Base-by-base conservation (phyloP, 2,888 invertebrate genomes). In the Magallana nippona region DNA sequence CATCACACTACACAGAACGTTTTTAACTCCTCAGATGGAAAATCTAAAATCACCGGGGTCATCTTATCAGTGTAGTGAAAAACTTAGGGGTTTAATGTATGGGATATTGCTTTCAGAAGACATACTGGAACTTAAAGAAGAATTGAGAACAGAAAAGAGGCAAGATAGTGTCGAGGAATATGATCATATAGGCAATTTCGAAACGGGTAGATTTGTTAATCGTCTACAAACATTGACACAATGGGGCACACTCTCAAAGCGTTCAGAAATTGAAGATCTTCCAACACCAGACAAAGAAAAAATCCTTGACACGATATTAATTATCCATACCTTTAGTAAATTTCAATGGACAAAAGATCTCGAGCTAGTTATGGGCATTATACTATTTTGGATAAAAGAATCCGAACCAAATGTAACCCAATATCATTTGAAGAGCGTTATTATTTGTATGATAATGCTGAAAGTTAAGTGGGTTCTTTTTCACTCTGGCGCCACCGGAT, bases 21-120 rank as follows among this genome's bases (percentile, higher is more conserved):
- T 93, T 83, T 89, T 93, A 17, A 90, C 86, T 55, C 89, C 91
- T 71, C 94, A 94, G 87, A 90, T 93, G 10, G 94, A 94, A 83
- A 82, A 91, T 55, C 80, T 90, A 44, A 87, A 83, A 0, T 80
- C 87, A 19, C 32, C 2, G 5, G 84, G 86, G 10, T 91, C 93
- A 10, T 86, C 94, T 1, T 92, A 92, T 83, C 15, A 57, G 0
- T 91, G 91, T 81, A 91, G 93, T 2, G 71, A 82, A 10, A 71
- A 83, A 1, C 84, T 94, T 44, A 88, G 94, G 19, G 84, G 87
- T 78, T 86, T 92, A 13, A 85, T 92, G 2, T 94, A 94, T 87
- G 92, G 92, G 3, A 90, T 94, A 19, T 32, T 89, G 15, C 57
- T 80, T 10, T 63, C 55, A 77, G 78, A 58, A 2, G 81, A 79